A percentile compares a stretch with the other conserved stretches of the same genome.
These are phyloP conservation scores for Plodia interpunctella DNA, from an alignment of 1,140 invertebrate species.

Conservation along the genomic window DNA sequence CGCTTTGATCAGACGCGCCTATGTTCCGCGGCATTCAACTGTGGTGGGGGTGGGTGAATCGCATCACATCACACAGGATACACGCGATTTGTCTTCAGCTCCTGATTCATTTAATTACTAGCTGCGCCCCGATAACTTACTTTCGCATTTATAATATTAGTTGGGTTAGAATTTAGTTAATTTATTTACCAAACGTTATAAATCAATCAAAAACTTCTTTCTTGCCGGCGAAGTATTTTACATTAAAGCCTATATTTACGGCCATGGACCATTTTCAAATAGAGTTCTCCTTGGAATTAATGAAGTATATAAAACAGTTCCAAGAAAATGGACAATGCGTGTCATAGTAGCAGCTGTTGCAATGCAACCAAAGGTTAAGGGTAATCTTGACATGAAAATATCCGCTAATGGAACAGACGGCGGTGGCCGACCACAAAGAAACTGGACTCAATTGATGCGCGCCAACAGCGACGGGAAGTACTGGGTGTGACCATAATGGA, in stretches of 20 bases:
- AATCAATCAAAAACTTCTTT: no score
- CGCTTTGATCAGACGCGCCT: not conserved
- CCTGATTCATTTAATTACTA: not conserved
- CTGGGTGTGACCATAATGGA: not conserved
- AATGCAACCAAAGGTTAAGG: not conserved
- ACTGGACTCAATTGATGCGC: not conserved
- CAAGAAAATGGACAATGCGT: no score
- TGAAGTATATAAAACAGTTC: no score
- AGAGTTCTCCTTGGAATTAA: no score
- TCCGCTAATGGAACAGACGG: not conserved
- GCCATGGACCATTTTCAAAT: no score
- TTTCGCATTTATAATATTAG: no score
- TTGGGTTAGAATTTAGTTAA: no score
- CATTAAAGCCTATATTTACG: no score
- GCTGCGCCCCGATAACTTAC: no score
- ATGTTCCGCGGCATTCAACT: not conserved
- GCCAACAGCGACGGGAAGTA: not conserved
- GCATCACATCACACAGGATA: not conserved
- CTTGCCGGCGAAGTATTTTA: no score
- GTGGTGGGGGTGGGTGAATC: not conserved
- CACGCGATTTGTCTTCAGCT: not conserved
- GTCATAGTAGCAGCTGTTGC: not conserved
- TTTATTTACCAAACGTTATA: no score
- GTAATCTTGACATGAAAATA: not conserved
- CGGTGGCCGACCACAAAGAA: conserved; percentile 1